Percentiles rank a stretch among this genome's conserved stretches.
Conservation (phyloP, 2,797 vertebrate genomes). For the Spinus pinus region DNA sequence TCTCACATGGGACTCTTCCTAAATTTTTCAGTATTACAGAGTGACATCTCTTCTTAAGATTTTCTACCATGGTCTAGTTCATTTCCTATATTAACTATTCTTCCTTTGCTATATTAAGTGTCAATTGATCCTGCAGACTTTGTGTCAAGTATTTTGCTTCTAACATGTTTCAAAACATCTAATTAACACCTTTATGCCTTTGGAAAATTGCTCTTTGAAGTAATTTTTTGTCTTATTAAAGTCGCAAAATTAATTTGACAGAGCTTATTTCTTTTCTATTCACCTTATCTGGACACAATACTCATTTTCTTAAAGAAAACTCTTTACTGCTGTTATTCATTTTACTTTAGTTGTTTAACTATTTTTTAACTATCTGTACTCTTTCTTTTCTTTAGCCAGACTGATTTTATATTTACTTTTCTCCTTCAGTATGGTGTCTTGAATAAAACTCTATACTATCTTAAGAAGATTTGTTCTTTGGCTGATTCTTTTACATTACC, state of each 20-base stretch:
- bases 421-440: background rate
- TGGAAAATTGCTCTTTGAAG: background rate
- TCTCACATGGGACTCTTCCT: background rate
- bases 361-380: background rate
- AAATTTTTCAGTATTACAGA: background rate
- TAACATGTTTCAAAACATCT: background rate
- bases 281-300: background rate
- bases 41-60: background rate
- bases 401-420: background rate
- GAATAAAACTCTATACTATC: background rate
- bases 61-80: background rate
- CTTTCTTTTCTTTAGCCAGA: background rate
- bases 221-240: background rate
- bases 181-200: background rate
- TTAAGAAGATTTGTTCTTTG: background rate
- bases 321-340: background rate
- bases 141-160: background rate
- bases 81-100: background rate
- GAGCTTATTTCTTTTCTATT: background rate
- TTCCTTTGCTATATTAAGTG: background rate
- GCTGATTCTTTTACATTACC: background rate
- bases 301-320: background rate
- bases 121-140: background rate
- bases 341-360: background rate
- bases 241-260: background rate